These are phyloP conservation scores for Microtus montanus DNA, from an alignment of 2,113 vertebrate species.

Conservation along the genomic window DNA sequence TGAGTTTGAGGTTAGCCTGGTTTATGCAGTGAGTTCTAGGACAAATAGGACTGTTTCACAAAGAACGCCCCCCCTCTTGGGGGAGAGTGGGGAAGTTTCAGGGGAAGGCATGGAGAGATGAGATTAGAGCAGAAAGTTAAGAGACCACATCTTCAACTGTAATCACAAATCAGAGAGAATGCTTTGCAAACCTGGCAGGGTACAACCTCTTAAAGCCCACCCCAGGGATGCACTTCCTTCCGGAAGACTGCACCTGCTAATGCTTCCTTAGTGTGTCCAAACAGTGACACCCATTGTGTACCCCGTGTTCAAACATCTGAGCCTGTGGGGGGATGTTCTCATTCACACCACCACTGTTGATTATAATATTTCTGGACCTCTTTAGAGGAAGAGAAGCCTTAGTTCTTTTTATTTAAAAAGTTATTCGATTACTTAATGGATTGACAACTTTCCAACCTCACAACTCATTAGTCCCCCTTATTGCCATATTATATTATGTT, in stretches of 20 bases:
- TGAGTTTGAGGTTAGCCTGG: no score
- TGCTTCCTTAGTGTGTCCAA: background rate
- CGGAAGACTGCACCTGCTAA: background rate
- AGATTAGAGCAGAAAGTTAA: background rate
- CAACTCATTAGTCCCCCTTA: background rate
- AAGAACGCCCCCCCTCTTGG: no score
- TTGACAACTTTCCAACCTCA: background rate
- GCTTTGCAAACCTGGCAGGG: background rate
- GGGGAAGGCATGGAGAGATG: background rate
- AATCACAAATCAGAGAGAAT: background rate
- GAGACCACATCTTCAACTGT: background rate
- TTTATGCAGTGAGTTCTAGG: no score
- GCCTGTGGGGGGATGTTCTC: background rate
- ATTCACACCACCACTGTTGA: no score
- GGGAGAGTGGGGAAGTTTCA: no score
- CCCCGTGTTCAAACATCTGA: background rate
- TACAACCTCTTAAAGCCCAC: background rate
- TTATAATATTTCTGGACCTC: background rate
- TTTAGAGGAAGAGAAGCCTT: background rate
- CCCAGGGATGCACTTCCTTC: background rate
- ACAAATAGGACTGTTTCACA: no score
- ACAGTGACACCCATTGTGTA: no score
- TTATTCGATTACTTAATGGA: slow-evolving; percentile 12
- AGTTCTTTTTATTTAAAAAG: slow-evolving; percentile 35
- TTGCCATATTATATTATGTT: background rate